phyloP scores from a whole-genome alignment of 1,140 invertebrate species.

The Diachasma alloeum region DNA sequence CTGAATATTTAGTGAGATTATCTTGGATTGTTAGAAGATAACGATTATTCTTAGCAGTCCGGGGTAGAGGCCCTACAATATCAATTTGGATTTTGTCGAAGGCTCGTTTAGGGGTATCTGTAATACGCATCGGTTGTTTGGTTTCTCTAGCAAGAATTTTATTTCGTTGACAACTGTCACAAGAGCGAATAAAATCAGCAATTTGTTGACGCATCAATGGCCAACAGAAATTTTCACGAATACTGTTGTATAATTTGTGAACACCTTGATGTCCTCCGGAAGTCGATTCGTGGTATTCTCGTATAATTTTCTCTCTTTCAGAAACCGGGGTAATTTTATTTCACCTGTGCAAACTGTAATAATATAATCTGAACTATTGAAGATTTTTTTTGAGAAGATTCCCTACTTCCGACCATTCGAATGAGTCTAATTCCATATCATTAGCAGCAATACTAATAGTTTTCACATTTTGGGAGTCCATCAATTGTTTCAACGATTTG shows the following conservation, averaged over 20 bases:
- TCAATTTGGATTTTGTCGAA: constrained; percentile 36
- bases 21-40: constrained; percentile 33
- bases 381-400: constrained; percentile 12
- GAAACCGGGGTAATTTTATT: constrained; percentile 8
- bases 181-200: constrained; percentile 41
- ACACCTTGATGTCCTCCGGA: constrained; percentile 32
- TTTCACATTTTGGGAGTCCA: not conserved
- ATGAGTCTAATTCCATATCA: not conserved
- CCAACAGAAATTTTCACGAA: constrained; percentile 30
- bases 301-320: constrained; percentile 16
- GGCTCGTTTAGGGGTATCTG: constrained; percentile 35
- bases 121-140: too few relatives aligned
- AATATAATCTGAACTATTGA: constrained; percentile 2
- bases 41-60: too few relatives aligned
- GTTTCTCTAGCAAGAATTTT: too few relatives aligned
- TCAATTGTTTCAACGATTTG: too few relatives aligned
- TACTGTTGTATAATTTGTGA: constrained; percentile 13
- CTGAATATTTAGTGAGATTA: constrained; percentile 33
- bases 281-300: constrained; percentile 30
- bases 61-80: constrained; percentile 34
- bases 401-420: not conserved
- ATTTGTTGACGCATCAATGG: not conserved
- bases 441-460: constrained; percentile 1
- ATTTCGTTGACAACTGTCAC: constrained; percentile 42
- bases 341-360: constrained; percentile 27